Conservation (phyloP, 92 coral and sea anemone species). For the Diadumene lineata region DNA sequence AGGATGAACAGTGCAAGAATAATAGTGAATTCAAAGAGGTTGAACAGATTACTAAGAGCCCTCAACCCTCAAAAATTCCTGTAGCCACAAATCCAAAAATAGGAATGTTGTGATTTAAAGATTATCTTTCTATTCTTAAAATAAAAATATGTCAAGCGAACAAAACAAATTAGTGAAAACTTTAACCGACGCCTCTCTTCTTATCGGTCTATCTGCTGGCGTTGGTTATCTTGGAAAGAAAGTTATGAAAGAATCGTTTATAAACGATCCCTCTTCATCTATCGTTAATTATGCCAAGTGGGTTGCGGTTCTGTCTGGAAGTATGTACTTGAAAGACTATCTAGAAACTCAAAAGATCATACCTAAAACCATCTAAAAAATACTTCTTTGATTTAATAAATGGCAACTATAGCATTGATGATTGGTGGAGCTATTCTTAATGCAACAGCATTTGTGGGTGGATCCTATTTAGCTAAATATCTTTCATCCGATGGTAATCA, state of each 20-base stretch:
- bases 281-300: conserved; percentile 51
- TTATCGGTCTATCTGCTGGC: conserved; percentile 43
- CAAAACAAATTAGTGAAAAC: conserved; percentile 53
- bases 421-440: conserved; percentile 53
- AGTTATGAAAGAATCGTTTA: conserved; percentile 49
- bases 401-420: conserved; percentile 55
- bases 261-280: conserved; percentile 48
- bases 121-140: not conserved
- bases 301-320: conserved; percentile 42
- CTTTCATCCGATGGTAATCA: conserved; percentile 3
- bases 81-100: conserved; percentile 41
- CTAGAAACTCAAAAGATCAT: conserved; percentile 52
- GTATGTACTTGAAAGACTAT: conserved; percentile 52
- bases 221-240: conserved; percentile 50
- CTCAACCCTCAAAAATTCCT: conserved; percentile 7
- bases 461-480: conserved; percentile 50
- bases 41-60: too few relatives aligned
- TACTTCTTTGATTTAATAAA: conserved; percentile 14
- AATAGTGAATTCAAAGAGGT: too few relatives aligned
- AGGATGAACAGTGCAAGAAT: not conserved
- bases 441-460: conserved; percentile 54
- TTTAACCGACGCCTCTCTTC: conserved; percentile 35
- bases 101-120: conserved; percentile 30
- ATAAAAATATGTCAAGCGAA: conserved; percentile 32
- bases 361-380: conserved; percentile 36